These are phyloP conservation scores for Phoenoteleia sp. DNA, from an alignment of 2,888 invertebrate genomes.

Conservation along the genomic window DNA sequence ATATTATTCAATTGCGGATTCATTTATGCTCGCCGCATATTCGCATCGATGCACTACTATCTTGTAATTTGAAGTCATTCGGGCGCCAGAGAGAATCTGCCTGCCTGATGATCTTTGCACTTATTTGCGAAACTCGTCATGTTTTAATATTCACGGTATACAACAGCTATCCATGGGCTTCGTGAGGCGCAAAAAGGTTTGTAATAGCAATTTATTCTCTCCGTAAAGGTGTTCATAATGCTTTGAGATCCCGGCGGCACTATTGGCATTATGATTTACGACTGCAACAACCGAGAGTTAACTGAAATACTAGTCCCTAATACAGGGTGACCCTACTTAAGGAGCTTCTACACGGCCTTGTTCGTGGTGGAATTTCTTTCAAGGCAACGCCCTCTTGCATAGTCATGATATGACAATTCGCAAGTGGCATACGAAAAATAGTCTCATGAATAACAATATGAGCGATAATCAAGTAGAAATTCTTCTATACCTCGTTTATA, in stretches of 20 bases:
- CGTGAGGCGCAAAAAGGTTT: conserved; percentile 70
- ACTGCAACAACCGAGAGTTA: conserved; percentile 72
- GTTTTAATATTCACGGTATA: conserved; percentile 29
- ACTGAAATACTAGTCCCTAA: conserved; percentile 75
- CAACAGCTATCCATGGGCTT: conserved; percentile 4
- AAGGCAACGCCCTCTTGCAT: conserved; percentile 56
- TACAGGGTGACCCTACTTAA: conserved; percentile 73
- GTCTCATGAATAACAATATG: conserved; percentile 54
- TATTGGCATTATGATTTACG: conserved; percentile 74
- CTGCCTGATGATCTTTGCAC: conserved; percentile 7
- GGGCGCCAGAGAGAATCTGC: conserved; percentile 14
- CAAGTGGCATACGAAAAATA: conserved; percentile 53
- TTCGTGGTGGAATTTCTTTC: conserved; percentile 67
- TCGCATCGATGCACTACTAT: not conserved
- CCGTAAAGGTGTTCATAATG: conserved; percentile 49
- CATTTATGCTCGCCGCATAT: conserved; percentile 15
- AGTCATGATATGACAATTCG: conserved; percentile 61
- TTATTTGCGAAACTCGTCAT: conserved; percentile 43
- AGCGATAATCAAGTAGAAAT: conserved; percentile 41
- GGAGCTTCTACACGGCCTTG: conserved; percentile 51
- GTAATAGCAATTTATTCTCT: conserved; percentile 67
- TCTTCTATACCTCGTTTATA: not conserved
- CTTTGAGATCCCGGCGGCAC: conserved; percentile 59
- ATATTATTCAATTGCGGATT: conserved; percentile 21
- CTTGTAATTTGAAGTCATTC: conserved; percentile 10